Evolutionary conservation across 2,888 invertebrate species (phyloP).

Genomic region (Brachylomia viminalis): DNA sequence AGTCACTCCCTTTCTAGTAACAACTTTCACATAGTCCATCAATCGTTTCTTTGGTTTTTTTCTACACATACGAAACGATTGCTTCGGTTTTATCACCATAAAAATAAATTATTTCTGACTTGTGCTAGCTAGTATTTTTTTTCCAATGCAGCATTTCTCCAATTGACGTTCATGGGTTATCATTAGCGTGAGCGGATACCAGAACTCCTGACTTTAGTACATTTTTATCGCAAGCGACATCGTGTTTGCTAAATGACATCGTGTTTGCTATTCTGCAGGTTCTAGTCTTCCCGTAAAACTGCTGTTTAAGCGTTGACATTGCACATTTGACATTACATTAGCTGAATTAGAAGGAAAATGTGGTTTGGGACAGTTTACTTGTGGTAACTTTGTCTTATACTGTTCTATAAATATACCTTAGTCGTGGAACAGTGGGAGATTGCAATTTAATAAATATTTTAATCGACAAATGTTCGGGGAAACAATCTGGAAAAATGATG

Average conservation of each 20-base stretch:
- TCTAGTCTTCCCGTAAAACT: constrained; percentile 13
- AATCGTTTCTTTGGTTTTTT: too few relatives aligned
- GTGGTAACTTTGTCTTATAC: not conserved
- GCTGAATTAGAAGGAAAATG: constrained; percentile 17
- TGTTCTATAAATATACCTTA: not conserved
- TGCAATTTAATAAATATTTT: not conserved
- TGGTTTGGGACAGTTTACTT: not conserved
- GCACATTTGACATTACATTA: constrained; percentile 40
- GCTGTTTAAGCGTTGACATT: constrained; percentile 28
- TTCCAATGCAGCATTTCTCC: not conserved
- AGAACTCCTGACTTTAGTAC: constrained; percentile 10
- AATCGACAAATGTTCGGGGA: not conserved
- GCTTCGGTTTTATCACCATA: not conserved
- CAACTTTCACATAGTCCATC: too few relatives aligned
- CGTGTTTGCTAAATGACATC: constrained; percentile 35
- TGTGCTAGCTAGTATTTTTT: not conserved
- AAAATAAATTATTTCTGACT: not conserved
- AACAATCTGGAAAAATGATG: too few relatives aligned
- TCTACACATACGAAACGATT: too few relatives aligned
- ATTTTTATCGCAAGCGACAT: not conserved
- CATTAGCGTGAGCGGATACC: not conserved
- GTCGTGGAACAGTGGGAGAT: not conserved
- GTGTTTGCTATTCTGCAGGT: constrained; percentile 21
- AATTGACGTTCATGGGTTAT: constrained; percentile 4
- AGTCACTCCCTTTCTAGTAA: too few relatives aligned